These are phyloP conservation scores for Camponotus fellah DNA, from an alignment of 2,888 invertebrate genomes.

Conservation along the genomic window DNA sequence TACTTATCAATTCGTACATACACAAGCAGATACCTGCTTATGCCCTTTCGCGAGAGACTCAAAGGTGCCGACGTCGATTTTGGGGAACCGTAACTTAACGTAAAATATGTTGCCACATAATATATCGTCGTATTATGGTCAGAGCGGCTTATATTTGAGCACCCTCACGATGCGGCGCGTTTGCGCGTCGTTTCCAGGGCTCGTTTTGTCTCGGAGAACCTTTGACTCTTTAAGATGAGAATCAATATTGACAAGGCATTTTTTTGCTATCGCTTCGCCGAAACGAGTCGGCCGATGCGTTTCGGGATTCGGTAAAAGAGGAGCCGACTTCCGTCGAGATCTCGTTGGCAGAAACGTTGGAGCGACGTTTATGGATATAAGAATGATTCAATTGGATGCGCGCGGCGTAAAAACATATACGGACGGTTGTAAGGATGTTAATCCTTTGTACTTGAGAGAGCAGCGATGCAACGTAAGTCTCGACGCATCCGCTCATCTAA, in stretches of 20 bases:
- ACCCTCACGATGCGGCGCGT: constrained; percentile 61
- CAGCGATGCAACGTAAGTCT: constrained; percentile 21
- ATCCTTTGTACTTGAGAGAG: constrained; percentile 44
- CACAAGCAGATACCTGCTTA: constrained; percentile 35
- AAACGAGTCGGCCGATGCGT: constrained; percentile 42
- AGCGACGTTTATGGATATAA: constrained; percentile 51
- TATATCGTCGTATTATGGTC: constrained; percentile 71
- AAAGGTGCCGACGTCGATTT: constrained; percentile 71
- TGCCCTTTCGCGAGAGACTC: constrained; percentile 60
- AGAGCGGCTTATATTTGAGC: constrained; percentile 63
- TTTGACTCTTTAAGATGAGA: constrained; percentile 61
- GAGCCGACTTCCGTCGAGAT: constrained; percentile 44
- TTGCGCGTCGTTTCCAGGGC: constrained; percentile 54
- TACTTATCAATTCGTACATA: not conserved
- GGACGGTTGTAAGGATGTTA: constrained; percentile 42
- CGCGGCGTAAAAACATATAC: constrained; percentile 28
- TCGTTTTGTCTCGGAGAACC: constrained; percentile 56
- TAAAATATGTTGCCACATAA: constrained; percentile 66
- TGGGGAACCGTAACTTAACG: constrained; percentile 64
- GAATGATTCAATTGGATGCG: constrained; percentile 46
- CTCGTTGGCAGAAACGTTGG: not conserved
- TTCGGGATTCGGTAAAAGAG: constrained; percentile 40
- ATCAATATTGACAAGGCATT: constrained; percentile 69
- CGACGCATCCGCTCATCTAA: constrained; percentile 48
- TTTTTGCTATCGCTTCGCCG: constrained; percentile 72